A percentile compares a stretch with the other conserved stretches of the same genome.
phyloP scores from a whole-genome alignment of 2,113 vertebrate genomes.

The Tyrannus savana region DNA sequence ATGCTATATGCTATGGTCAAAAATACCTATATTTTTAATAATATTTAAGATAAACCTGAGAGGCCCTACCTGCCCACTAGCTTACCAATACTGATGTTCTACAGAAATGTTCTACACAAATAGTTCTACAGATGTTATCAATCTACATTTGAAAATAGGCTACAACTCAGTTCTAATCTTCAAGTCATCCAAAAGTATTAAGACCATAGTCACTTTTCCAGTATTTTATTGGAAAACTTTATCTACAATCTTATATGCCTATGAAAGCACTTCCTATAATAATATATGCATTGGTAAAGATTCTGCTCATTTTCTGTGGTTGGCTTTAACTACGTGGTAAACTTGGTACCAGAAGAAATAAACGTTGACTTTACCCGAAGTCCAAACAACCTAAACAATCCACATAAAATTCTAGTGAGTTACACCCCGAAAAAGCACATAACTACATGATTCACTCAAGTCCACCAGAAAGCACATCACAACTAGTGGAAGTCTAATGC shows the following conservation, averaged over 20 bases:
- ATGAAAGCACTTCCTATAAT: background rate
- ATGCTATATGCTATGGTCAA: background rate
- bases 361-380: background rate
- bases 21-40: background rate
- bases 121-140: background rate
- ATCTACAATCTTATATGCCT: background rate
- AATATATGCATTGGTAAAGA: background rate
- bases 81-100: background rate
- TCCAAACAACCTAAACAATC: background rate
- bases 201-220: background rate
- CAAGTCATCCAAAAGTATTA: background rate
- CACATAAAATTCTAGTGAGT: background rate
- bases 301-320: background rate
- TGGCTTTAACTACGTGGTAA: background rate
- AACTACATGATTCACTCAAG: background rate
- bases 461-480: background rate
- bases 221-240: background rate
- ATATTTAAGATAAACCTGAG: background rate
- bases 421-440: background rate
- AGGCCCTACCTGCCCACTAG: background rate
- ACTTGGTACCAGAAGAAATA: background rate
- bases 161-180: background rate
- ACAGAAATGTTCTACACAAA: no score
- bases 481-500: background rate
- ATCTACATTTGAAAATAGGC: background rate